Percentiles rank a stretch among this genome's conserved stretches.
Evolutionary conservation across 2,797 vertebrate species (phyloP).

Genomic region (Coregonus sp.): DNA sequence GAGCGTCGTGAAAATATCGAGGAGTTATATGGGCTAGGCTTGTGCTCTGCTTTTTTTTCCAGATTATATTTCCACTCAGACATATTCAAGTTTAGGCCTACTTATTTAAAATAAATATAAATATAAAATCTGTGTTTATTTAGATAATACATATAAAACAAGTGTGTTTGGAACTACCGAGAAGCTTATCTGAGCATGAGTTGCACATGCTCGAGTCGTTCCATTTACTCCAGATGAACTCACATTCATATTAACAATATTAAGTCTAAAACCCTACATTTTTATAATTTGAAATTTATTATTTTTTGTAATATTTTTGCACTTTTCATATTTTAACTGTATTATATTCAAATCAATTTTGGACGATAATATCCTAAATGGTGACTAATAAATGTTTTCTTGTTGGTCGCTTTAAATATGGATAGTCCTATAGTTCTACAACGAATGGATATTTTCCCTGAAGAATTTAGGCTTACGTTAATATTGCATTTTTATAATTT

Average conservation of each 20-base stretch:
- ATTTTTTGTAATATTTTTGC: too few species aligned
- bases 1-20: constrained; percentile 36
- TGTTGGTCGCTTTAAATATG: background rate
- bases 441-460: background rate
- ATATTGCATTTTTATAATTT: too few species aligned
- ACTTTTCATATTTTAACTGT: background rate
- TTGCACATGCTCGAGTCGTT: background rate
- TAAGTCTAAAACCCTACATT: too few species aligned
- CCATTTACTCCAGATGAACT: background rate
- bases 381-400: background rate
- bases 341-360: background rate
- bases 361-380: background rate
- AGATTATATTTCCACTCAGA: background rate
- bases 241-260: background rate
- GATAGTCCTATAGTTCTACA: background rate
- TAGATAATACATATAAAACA: background rate
- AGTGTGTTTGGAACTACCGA: background rate
- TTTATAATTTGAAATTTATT: too few species aligned
- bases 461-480: too few species aligned
- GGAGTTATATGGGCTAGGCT: constrained; percentile 1
- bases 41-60: background rate
- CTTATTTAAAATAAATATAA: background rate
- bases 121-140: background rate
- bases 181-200: background rate
- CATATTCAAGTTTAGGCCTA: background rate